Evolutionary conservation across 2,888 invertebrate species (phyloP).

Genomic region (Linnaemya vulpina): DNA sequence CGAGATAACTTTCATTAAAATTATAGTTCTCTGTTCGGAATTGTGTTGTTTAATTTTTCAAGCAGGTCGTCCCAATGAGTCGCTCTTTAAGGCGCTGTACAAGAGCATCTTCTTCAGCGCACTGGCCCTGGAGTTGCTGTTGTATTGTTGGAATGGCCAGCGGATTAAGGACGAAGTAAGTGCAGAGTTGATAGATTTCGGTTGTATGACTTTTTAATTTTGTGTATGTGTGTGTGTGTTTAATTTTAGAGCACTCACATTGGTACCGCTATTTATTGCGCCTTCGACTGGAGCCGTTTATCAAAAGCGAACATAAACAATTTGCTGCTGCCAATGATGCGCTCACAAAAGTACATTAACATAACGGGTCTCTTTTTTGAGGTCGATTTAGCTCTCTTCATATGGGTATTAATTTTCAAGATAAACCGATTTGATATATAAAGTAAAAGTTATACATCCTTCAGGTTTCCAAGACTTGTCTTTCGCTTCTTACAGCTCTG

Average conservation of each 20-base stretch:
- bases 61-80: constrained; percentile 26
- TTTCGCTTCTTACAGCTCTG: constrained; percentile 27
- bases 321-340: constrained; percentile 17
- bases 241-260: constrained; percentile 21
- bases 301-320: neutral
- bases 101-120: constrained; percentile 40
- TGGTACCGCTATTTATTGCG: constrained; percentile 21
- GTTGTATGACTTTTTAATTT: no score
- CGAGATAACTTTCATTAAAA: constrained; percentile 53
- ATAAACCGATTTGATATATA: neutral
- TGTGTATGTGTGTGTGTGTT: neutral
- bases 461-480: constrained; percentile 48
- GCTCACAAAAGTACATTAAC: neutral
- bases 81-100: constrained; percentile 26
- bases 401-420: neutral
- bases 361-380: constrained; percentile 46
- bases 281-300: constrained; percentile 16
- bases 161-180: constrained; percentile 54
- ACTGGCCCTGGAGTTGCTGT: constrained; percentile 39
- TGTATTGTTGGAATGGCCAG: constrained; percentile 60
- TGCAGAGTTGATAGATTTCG: neutral
- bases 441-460: neutral
- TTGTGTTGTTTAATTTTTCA: constrained; percentile 54
- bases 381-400: constrained; percentile 24
- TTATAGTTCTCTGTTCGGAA: constrained; percentile 48